Conservation (phyloP, 2,113 vertebrate genomes). For the Pipa parva region DNA sequence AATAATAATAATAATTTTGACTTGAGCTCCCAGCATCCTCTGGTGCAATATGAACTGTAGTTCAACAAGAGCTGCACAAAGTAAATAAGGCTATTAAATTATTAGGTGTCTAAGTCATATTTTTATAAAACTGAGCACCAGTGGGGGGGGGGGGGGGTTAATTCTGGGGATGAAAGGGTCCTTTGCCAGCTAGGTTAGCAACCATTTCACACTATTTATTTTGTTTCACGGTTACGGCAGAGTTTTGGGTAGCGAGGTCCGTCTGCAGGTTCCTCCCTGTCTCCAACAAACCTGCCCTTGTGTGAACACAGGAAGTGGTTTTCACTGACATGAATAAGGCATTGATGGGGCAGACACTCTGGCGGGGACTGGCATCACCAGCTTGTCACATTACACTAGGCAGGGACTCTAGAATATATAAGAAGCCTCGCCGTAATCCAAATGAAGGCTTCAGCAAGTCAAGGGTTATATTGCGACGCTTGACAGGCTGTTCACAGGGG, state of each 20-base stretch:
- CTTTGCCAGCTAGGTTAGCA: not conserved
- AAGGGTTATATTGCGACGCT: not conserved
- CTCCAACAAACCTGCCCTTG: conserved; percentile 33
- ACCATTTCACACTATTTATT: not conserved
- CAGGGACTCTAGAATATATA: not conserved
- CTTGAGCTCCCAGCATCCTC: too few species aligned
- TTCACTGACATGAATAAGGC: conserved; percentile 35
- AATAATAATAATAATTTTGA: too few species aligned
- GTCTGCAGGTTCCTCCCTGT: conserved; percentile 26
- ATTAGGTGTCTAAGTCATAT: too few species aligned
- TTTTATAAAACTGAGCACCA: too few species aligned
- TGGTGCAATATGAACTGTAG: too few species aligned
- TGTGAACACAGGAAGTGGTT: conserved; percentile 31
- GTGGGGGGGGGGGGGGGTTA: too few species aligned
- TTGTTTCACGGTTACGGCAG: conserved; percentile 5
- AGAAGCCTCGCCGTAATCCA: not conserved
- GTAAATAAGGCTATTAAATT: too few species aligned
- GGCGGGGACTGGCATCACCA: conserved; percentile 26
- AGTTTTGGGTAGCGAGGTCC: not conserved
- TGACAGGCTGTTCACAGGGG: too few species aligned
- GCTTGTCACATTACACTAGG: conserved; percentile 12
- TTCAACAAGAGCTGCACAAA: too few species aligned
- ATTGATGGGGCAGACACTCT: conserved; percentile 32
- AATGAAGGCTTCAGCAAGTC: not conserved
- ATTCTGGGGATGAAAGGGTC: too few species aligned